Percentiles rank a stretch among this genome's conserved stretches.
These are phyloP conservation scores for Tridacna gigas DNA, from an alignment of 2,888 invertebrate species.

Conservation along the genomic window DNA sequence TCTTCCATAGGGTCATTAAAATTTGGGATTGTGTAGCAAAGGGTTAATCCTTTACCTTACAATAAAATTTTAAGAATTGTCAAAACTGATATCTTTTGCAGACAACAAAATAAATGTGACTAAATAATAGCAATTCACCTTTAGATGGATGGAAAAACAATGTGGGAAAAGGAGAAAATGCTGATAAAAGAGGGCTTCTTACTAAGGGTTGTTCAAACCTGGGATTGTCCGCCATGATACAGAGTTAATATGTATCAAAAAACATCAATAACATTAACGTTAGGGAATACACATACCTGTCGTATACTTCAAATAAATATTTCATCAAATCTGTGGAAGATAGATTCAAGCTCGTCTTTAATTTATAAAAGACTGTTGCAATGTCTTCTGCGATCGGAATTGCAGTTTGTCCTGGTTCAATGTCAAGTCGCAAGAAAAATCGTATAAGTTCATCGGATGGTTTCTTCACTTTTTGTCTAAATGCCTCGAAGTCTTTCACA, in stretches of 20 bases:
- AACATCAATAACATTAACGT: neutral
- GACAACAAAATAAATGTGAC: too few species aligned
- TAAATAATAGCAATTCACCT: too few species aligned
- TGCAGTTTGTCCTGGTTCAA: constrained; percentile 45
- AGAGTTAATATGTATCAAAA: neutral
- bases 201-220: too few species aligned
- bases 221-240: neutral
- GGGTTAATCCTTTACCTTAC: neutral
- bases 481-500: constrained; percentile 45
- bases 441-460: constrained; percentile 55
- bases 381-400: constrained; percentile 42
- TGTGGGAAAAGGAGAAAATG: neutral
- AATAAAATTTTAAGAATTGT: too few species aligned
- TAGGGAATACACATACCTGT: constrained; percentile 21
- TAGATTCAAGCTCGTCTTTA: constrained; percentile 43
- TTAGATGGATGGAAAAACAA: too few species aligned
- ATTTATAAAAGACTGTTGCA: constrained; percentile 35
- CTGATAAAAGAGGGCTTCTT: neutral
- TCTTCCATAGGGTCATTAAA: too few species aligned
- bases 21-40: too few species aligned
- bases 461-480: constrained; percentile 33
- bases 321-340: constrained; percentile 42
- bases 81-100: too few species aligned
- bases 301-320: constrained; percentile 47
- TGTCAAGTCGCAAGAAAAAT: constrained; percentile 41